Evolutionary conservation across 2,888 invertebrate species (phyloP), one percentile per base, ranked within the genome.

Genomic region (Sylvicola fuscatus): DNA sequence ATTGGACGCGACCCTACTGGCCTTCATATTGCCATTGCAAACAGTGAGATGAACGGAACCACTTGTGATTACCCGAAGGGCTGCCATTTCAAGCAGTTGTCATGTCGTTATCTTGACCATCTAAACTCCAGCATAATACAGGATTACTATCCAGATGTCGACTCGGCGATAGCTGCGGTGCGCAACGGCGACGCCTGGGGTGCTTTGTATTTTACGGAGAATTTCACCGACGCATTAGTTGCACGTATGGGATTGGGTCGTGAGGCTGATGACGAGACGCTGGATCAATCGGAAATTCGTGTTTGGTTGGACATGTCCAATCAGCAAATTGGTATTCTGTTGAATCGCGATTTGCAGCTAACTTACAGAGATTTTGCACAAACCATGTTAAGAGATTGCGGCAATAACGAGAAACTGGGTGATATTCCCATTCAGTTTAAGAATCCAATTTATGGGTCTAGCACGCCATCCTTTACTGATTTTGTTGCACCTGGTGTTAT

Each of bases 401-500:
- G 74, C 2, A 71, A 79, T 52, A 89, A 87, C 61, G 77, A 84
- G 2, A 81, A 79, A 48, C 63, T 89, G 26, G 87, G 87, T 12
- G 84, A 84, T 58, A 77, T 86, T 43, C 86, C 86, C 11, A 84
- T 86, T 46, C 80, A 84, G 60, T 86, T 87, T 60, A 75, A 78
- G 51, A 72, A 82, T 41, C 87, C 89, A 30, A 81, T 89, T 50
- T 89, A 87, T 54, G 89, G 87, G 36, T 75, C 76, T 38, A 79
- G 72, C 54, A 77, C 84, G 52, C 89, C 92, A 3, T 87, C 83
- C 11, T 93, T 93, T 52, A 90, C 90, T 1, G 89, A 92, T 58
- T 93, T 92, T 59, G 92, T 93, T 40, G 92, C 92, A 11, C 92
- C 92, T 31, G 92, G 92, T 44, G 87, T 93, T 41, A 89, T 92